Conservation (phyloP, 1,140 invertebrate genomes). For the Neodiprion pinetum region DNA sequence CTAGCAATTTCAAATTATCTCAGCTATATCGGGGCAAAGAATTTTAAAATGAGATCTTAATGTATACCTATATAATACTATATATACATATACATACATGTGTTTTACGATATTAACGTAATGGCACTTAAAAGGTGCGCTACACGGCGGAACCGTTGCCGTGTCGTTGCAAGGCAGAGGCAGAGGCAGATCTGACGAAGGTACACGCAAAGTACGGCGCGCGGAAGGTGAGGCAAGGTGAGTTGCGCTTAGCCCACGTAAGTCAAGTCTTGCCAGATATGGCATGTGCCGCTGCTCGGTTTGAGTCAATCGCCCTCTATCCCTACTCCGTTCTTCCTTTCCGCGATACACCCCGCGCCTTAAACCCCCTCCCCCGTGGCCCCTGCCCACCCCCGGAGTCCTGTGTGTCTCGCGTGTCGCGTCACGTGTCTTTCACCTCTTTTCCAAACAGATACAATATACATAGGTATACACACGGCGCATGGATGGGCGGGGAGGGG, state of each 20-base stretch:
- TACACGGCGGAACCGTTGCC: conserved; percentile 30
- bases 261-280: conserved; percentile 52
- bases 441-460: conserved; percentile 11
- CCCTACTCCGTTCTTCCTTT: background rate
- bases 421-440: conserved; percentile 13
- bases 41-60: background rate
- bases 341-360: background rate
- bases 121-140: conserved; percentile 55
- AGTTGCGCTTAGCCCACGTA: conserved; percentile 46
- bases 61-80: no score
- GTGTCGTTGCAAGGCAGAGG: background rate
- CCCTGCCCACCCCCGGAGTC: background rate
- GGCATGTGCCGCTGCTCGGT: conserved; percentile 33
- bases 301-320: conserved; percentile 7
- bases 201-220: conserved; percentile 23
- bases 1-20: conserved; percentile 60
- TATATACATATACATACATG: no score
- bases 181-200: background rate
- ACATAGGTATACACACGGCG: conserved; percentile 23
- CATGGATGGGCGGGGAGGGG: conserved; percentile 4
- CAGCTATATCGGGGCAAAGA: conserved; percentile 14
- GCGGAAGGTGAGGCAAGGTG: conserved; percentile 37
- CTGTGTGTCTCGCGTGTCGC: background rate
- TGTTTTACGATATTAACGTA: conserved; percentile 52
- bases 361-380: no score